These are phyloP conservation scores for Cotesia chilonis DNA, from an alignment of 1,140 invertebrate genomes.

Conservation along the genomic window DNA sequence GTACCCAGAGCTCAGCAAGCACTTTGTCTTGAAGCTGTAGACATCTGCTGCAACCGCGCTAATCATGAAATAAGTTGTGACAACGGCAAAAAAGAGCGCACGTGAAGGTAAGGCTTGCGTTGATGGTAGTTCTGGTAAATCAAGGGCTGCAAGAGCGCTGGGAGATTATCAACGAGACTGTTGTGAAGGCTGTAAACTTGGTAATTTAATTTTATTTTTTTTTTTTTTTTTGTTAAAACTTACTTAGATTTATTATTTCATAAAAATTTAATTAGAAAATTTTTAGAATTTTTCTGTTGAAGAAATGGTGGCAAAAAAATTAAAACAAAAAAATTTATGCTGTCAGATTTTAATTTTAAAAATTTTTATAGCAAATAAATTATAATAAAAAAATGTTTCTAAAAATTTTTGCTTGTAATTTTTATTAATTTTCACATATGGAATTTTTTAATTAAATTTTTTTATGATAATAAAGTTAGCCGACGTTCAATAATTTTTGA, in stretches of 20 bases:
- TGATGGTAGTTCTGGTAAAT: constrained; percentile 25
- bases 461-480: too few relatives aligned
- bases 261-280: background rate
- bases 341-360: too few relatives aligned
- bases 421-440: too few relatives aligned
- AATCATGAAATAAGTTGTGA: constrained; percentile 60
- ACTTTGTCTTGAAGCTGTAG: constrained; percentile 64
- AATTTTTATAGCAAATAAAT: too few relatives aligned
- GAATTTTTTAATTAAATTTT: too few relatives aligned
- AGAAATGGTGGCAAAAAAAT: too few relatives aligned
- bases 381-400: too few relatives aligned
- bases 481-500: too few relatives aligned
- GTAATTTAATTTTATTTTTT: constrained; percentile 41
- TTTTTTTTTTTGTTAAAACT: background rate
- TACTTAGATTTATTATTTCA: constrained; percentile 4
- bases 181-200: constrained; percentile 69
- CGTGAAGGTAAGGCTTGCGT: constrained; percentile 59
- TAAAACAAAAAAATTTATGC: too few relatives aligned
- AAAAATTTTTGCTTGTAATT: too few relatives aligned
- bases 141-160: constrained; percentile 34
- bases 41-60: constrained; percentile 66
- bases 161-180: constrained; percentile 65
- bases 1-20: constrained; percentile 61
- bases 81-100: constrained; percentile 63
- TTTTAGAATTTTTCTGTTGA: too few relatives aligned